A percentile compares a stretch with the other conserved stretches of the same genome.
These are phyloP conservation scores for Erythrolamprus reginae DNA, from an alignment of 2,113 vertebrate species.

Conservation along the genomic window DNA sequence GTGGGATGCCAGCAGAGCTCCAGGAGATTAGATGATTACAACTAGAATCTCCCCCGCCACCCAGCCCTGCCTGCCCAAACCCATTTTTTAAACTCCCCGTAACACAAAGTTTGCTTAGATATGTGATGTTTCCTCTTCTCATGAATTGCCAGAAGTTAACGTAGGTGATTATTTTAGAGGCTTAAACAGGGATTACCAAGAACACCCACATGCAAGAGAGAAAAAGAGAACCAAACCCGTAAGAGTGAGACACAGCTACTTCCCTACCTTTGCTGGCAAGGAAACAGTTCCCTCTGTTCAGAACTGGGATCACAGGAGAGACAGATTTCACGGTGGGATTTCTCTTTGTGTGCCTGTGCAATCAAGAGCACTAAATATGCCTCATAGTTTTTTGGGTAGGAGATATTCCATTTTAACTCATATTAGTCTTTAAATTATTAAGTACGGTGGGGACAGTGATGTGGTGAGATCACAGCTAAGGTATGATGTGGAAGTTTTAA, in stretches of 20 bases:
- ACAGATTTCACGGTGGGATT: neutral
- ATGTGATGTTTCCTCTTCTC: neutral
- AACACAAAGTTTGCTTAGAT: neutral
- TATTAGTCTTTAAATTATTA: neutral
- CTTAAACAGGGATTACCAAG: neutral
- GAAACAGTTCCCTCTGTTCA: neutral
- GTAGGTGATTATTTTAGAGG: neutral
- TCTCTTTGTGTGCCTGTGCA: neutral
- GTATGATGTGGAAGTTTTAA: neutral
- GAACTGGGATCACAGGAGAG: neutral
- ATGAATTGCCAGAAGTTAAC: neutral
- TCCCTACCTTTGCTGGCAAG: neutral
- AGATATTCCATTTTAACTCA: neutral
- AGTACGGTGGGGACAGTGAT: neutral
- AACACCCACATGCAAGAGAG: neutral
- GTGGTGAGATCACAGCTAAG: neutral
- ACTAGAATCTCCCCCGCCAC: neutral
- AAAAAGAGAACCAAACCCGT: neutral
- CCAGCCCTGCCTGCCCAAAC: neutral
- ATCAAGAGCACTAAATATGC: neutral
- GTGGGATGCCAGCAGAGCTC: neutral
- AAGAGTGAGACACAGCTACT: neutral
- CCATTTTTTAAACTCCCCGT: neutral
- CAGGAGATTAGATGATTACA: neutral
- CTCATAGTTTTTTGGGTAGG: neutral